Evolutionary conservation across 2,797 vertebrate genomes (phyloP), one percentile per base, ranked within the genome.

Genomic region (Sebastes goodei): DNA sequence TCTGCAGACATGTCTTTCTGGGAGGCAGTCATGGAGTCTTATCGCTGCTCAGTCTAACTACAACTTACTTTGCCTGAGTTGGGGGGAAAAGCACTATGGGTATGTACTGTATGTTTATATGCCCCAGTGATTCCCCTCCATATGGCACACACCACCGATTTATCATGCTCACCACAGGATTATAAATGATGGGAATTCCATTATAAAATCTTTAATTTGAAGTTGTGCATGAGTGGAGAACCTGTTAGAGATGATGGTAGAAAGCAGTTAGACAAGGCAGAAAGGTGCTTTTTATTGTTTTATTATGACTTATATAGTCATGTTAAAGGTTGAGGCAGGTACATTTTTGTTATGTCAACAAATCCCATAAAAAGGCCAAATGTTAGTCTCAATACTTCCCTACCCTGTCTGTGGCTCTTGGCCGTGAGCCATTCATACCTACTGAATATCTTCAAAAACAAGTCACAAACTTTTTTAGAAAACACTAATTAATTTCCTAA

Each of bases 1-100:
- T 81, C 71, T 71, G 76, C 55, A 78, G 74, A 78, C 17, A 2
- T 6, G n/a, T 74, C 72, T 83, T 15, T 77, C 61, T 71, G 42
- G 35, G 66, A 82, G 46, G 59, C 67, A 56, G 63, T 56, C 62
- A 12, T 14, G 2, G 64, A 83, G 73, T 38, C 59, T 52, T 64
- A 84, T 33, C 20, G 55, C 72, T 52, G 57, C 30, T 71, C 71
- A 38, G 7, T 60, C 71, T 25, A 21, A 79, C 68, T 61, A 35
- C 74, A 35, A 7, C 20, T 23, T 60, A 57, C 52, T 88, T 74
- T 53, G 15, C 7, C 62, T 9, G 4, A 71, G 49, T 65, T 62
- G 23, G 35, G 23, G 35, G n/a, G 42, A 25, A 25, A 57, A 33
- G n/a, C 25, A n/a, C 12, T 14, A 4, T 67, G 20, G 29, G 9